Percentiles rank a stretch among this genome's conserved stretches.
Conservation (phyloP, 2,888 invertebrate species). For the Griposia aprilina region DNA sequence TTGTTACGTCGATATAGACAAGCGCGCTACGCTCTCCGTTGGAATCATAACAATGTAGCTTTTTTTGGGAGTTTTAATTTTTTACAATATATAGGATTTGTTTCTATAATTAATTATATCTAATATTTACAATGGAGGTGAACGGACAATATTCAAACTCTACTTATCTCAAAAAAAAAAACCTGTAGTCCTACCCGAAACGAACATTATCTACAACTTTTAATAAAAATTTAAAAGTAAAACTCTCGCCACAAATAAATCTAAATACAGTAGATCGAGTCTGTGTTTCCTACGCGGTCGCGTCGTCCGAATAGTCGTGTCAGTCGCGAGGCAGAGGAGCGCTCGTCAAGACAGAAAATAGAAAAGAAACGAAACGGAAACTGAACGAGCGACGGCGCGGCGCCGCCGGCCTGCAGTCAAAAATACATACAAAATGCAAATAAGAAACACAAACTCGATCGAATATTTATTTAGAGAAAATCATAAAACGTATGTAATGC, state of each 20-base stretch:
- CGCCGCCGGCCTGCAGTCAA: constrained; percentile 62
- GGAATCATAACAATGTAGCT: constrained; percentile 88
- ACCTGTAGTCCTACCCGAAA: constrained; percentile 89
- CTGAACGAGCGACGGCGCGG: constrained; percentile 50
- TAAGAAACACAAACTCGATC: constrained; percentile 87
- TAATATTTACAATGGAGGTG: constrained; percentile 91
- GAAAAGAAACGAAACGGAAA: constrained; percentile 54
- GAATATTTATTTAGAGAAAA: constrained; percentile 84
- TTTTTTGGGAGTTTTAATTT: constrained; percentile 89
- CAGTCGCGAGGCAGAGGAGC: constrained; percentile 51
- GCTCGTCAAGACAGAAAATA: constrained; percentile 50
- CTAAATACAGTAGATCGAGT: constrained; percentile 86
- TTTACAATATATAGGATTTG: constrained; percentile 91
- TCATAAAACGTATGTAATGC: constrained; percentile 72
- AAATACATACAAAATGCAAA: constrained; percentile 74
- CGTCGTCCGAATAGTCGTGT: constrained; percentile 56
- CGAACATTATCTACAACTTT: constrained; percentile 89
- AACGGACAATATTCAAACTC: constrained; percentile 89
- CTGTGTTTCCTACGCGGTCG: constrained; percentile 77
- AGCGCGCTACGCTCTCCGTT: constrained; percentile 83
- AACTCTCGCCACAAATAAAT: constrained; percentile 87
- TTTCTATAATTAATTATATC: constrained; percentile 90
- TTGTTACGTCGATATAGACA: constrained; percentile 82
- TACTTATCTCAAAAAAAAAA: constrained; percentile 84
- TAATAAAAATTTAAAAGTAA: constrained; percentile 88